phyloP scores from a whole-genome alignment of 2,113 vertebrate species.

The Girardinichthys multiradiatus region DNA sequence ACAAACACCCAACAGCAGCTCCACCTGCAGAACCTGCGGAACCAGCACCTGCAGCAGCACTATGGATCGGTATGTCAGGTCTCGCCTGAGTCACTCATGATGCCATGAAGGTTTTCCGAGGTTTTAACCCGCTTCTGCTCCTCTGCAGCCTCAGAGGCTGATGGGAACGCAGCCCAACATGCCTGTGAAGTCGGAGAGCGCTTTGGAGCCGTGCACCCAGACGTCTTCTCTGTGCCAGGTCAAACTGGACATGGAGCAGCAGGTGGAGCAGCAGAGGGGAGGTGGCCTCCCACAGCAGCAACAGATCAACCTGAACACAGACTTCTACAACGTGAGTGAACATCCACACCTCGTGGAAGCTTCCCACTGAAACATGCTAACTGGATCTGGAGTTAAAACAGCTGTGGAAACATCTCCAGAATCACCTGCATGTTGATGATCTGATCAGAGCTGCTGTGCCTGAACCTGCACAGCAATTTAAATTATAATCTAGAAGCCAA shows the following conservation, averaged over 20 bases:
- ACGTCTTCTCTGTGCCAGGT: conserved; percentile 43
- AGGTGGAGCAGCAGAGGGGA: conserved; percentile 33
- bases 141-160: conserved; percentile 45
- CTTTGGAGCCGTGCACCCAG: conserved; percentile 51
- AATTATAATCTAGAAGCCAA: too few species aligned
- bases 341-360: too few species aligned
- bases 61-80: conserved; percentile 36
- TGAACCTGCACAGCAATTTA: too few species aligned
- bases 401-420: too few species aligned
- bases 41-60: conserved; percentile 65
- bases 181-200: conserved; percentile 42
- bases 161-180: conserved; percentile 21
- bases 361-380: too few species aligned
- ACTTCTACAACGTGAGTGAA: conserved; percentile 76
- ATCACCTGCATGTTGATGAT: too few species aligned
- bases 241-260: conserved; percentile 57
- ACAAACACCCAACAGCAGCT: conserved; percentile 39
- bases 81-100: background rate
- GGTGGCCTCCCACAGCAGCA: conserved; percentile 65
- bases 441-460: too few species aligned
- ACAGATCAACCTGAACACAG: conserved; percentile 68
- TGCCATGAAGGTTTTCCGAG: background rate
- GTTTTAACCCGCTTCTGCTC: background rate
- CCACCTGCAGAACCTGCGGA: conserved; percentile 59
- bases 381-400: too few species aligned